phyloP scores from a whole-genome alignment of 2,888 invertebrate species.

The Drosophila neotestacea region DNA sequence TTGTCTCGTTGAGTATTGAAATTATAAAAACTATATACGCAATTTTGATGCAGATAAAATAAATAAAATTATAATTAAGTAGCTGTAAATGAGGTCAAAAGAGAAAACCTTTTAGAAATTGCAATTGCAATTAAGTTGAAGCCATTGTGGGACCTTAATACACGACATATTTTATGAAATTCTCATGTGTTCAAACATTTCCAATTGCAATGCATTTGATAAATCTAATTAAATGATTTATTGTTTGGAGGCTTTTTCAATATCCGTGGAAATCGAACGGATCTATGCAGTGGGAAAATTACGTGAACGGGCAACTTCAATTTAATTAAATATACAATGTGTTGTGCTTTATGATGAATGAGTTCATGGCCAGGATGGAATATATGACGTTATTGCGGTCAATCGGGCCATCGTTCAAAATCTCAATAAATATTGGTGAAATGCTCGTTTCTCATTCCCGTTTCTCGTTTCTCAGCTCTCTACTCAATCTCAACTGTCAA shows the following conservation, averaged over 20 bases:
- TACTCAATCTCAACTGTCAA: constrained; percentile 66
- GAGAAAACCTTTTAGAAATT: constrained; percentile 3
- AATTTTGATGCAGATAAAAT: no score
- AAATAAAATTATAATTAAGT: not conserved
- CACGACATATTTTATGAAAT: not conserved
- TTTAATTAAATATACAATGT: constrained; percentile 27
- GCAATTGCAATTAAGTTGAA: constrained; percentile 1
- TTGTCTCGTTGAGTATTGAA: not conserved
- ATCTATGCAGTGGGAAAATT: constrained; percentile 17
- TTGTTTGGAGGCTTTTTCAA: constrained; percentile 4
- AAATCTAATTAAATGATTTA: constrained; percentile 22
- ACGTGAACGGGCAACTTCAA: constrained; percentile 9
- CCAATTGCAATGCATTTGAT: constrained; percentile 1
- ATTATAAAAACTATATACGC: not conserved
- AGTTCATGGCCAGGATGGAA: constrained; percentile 58
- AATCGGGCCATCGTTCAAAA: constrained; percentile 56
- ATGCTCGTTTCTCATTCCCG: constrained; percentile 12
- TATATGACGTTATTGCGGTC: constrained; percentile 71
- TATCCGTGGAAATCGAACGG: constrained; percentile 6
- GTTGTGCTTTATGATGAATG: constrained; percentile 48
- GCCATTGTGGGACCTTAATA: not conserved
- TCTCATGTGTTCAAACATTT: not conserved
- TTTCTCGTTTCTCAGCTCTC: constrained; percentile 2
- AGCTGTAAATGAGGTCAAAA: constrained; percentile 1
- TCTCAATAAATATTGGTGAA: constrained; percentile 45